Evolutionary conservation across 2,797 vertebrate genomes (phyloP).

Genomic region (Toxotes lorentzi): DNA sequence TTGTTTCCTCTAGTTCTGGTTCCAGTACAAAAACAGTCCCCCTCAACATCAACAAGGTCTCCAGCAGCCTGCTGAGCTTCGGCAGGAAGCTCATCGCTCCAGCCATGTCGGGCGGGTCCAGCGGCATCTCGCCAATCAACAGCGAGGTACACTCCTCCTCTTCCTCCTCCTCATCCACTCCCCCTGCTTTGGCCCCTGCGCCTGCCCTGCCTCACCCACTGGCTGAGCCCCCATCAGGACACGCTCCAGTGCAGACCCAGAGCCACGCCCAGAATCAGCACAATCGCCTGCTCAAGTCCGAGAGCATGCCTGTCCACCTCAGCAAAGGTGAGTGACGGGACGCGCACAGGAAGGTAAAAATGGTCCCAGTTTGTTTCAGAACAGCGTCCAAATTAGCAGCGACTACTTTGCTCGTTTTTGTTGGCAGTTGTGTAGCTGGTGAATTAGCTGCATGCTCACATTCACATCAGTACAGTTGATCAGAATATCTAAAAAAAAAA

Average conservation of each 20-base stretch:
- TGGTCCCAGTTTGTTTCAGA: neutral
- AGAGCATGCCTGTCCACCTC: constrained; percentile 97
- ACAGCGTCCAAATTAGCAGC: neutral
- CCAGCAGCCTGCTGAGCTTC: constrained; percentile 95
- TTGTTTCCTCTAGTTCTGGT: constrained; percentile 13
- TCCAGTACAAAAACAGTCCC: constrained; percentile 87
- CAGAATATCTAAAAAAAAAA: constrained; percentile 9
- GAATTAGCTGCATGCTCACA: constrained; percentile 40
- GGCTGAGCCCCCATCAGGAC: constrained; percentile 68
- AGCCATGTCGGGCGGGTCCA: constrained; percentile 82
- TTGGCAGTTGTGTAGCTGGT: constrained; percentile 10
- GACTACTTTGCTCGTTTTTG: neutral
- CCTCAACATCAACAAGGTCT: constrained; percentile 98
- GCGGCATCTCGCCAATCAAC: constrained; percentile 77
- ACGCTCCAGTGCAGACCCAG: constrained; percentile 45
- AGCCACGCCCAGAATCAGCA: constrained; percentile 82
- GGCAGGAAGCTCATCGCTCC: constrained; percentile 96
- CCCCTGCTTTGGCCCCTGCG: constrained; percentile 35
- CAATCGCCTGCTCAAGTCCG: constrained; percentile 94
- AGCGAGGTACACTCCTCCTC: constrained; percentile 76
- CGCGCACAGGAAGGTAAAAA: neutral
- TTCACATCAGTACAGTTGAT: constrained; percentile 19
- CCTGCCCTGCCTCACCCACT: constrained; percentile 58
- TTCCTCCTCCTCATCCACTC: constrained; percentile 55
- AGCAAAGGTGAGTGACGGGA: constrained; percentile 90